phyloP scores from a whole-genome alignment of 1,140 invertebrate species.

The Capitella teleta region DNA sequence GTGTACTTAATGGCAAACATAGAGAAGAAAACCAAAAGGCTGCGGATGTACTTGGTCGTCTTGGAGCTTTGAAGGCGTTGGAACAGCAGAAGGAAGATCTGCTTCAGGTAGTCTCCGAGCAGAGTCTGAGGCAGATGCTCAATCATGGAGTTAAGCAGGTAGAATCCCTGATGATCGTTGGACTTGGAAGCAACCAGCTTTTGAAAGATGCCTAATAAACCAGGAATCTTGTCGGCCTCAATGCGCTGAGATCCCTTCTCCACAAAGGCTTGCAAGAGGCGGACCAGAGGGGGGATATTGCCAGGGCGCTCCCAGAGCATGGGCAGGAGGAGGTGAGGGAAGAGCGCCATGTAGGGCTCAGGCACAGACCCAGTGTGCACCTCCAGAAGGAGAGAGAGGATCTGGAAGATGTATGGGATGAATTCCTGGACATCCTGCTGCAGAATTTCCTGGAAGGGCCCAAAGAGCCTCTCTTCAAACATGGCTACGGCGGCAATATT shows the following conservation, averaged over 20 bases:
- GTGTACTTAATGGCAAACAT: conserved; percentile 72
- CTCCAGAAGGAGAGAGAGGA: conserved; percentile 82
- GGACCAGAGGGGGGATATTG: conserved; percentile 81
- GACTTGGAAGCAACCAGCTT: conserved; percentile 89
- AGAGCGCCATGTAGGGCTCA: conserved; percentile 75
- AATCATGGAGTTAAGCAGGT: conserved; percentile 72
- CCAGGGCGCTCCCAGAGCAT: conserved; percentile 82
- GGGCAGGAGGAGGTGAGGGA: conserved; percentile 75
- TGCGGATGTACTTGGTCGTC: conserved; percentile 75
- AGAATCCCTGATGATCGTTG: conserved; percentile 93
- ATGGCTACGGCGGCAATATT: conserved; percentile 66
- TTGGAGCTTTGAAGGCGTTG: conserved; percentile 81
- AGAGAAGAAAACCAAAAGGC: conserved; percentile 76
- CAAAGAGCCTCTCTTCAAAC: conserved; percentile 84
- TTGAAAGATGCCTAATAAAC: conserved; percentile 82
- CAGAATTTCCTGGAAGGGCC: conserved; percentile 83
- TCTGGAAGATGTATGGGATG: conserved; percentile 94
- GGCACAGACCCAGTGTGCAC: conserved; percentile 55
- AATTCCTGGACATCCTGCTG: conserved; percentile 92
- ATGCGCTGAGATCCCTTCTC: conserved; percentile 7
- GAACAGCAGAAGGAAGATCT: conserved; percentile 83
- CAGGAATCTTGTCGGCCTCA: conserved; percentile 50
- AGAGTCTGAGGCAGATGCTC: conserved; percentile 45
- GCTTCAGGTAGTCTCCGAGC: conserved; percentile 67
- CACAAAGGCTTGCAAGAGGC: conserved; percentile 57